phyloP scores from a whole-genome alignment of 2,113 vertebrate genomes.

The Lontra canadensis region DNA sequence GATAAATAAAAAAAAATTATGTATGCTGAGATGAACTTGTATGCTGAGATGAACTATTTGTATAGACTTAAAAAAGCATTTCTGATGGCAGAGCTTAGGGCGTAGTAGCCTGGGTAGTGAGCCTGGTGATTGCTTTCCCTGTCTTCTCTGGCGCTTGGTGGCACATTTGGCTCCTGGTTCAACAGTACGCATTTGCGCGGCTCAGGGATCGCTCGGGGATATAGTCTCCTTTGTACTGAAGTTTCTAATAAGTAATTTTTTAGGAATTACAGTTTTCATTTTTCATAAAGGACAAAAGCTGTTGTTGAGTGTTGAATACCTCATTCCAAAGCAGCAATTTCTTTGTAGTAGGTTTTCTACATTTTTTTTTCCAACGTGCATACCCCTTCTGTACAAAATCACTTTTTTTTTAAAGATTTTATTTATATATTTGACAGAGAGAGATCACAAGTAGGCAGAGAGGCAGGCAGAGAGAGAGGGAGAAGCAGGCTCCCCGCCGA shows the following conservation, averaged over 20 bases:
- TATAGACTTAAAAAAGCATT: neutral
- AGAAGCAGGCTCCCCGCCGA: no score
- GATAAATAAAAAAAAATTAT: neutral
- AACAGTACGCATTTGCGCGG: neutral
- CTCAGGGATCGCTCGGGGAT: neutral
- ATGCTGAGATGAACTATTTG: neutral
- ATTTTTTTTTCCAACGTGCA: neutral
- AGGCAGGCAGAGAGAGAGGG: no score
- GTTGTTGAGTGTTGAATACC: neutral
- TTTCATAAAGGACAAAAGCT: neutral
- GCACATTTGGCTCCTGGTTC: neutral
- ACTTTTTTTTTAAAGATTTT: neutral
- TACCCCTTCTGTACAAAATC: neutral
- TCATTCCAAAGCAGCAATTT: neutral
- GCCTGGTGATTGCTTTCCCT: neutral
- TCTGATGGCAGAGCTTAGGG: neutral
- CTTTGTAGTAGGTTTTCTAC: neutral
- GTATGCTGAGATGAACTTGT: neutral
- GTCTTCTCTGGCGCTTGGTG: neutral
- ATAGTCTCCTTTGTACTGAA: neutral
- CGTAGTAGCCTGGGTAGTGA: fast-evolving
- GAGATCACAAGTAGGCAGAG: no score
- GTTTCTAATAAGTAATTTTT: neutral
- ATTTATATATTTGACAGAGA: no score
- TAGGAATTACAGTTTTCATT: neutral